Base-by-base conservation (phyloP, 2,888 invertebrate species). In the Tolmerus cingulatus region DNA sequence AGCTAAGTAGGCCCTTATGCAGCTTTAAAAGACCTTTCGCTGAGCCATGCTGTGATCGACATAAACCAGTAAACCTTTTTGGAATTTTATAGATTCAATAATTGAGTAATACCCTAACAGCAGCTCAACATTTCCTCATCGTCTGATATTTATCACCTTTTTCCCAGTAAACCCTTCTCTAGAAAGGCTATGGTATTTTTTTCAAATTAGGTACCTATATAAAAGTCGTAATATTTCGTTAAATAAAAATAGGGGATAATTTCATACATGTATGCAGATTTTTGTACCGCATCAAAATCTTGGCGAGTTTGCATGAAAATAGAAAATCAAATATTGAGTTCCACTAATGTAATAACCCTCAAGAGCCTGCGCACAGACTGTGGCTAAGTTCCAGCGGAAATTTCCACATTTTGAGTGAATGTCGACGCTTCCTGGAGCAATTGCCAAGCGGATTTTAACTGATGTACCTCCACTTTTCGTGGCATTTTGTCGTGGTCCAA, bases 361-460 rank as follows among this genome's bases (percentile, higher is more conserved):
- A 19, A 66, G 27, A 66, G 66, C 19, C 66, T 23, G 23, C 12
- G 12, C 12, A 66, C 2, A 19, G 9, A 12, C 19, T 8, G 12
- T 66, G 27, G 27, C 79, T 23, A n/a, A 1, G 12, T 66, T 66
- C 66, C 79, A 79, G 23, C 51, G 79, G 51, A 51, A 51, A 79
- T 79, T 79, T 79, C 78, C 78, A 78, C 51, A 79, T 79, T 79
- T 51, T 27, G 14, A 79, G 79, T 79, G 79, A 79, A 51, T 16
- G 43, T 46, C 23, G 79, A 30, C 8, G 46, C 51, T 79, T 79
- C 79, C 79, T 79, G 51, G 30, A 51, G 27, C 27, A 40, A 79
- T 79, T 46, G 51, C 79, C 51, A 27, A 34, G 46, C 51, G 23
- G 27, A 66, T 23, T 55, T 34, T 66, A 66, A 19, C 66, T 66